Percentiles rank a stretch among this genome's conserved stretches.
These are phyloP conservation scores for Ciconia boyciana DNA, from an alignment of 2,113 vertebrate species.

Conservation along the genomic window DNA sequence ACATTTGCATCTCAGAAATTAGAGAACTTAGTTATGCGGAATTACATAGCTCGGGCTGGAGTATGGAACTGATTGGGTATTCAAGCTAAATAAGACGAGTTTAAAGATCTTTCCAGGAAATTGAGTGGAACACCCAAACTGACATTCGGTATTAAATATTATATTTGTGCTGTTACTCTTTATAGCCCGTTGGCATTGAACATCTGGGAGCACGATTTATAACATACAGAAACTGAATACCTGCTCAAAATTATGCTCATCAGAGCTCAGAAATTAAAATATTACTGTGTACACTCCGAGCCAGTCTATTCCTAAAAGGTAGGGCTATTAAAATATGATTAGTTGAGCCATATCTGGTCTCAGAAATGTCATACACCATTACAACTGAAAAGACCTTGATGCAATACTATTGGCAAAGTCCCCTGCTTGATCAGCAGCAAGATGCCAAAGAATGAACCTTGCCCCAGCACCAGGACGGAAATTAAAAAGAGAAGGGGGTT, in stretches of 20 bases:
- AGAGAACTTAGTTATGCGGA: slow-evolving; percentile 69
- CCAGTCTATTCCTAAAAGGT: slow-evolving; percentile 64
- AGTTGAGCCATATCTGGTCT: slow-evolving; percentile 70
- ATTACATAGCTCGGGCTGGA: slow-evolving; percentile 61
- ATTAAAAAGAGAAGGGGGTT: background rate
- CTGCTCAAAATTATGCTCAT: slow-evolving; percentile 71
- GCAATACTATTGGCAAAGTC: slow-evolving; percentile 41
- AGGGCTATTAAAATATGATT: slow-evolving; percentile 79
- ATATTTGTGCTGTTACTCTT: slow-evolving; percentile 59
- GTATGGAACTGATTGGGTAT: slow-evolving; percentile 71
- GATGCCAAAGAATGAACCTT: background rate
- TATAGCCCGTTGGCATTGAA: slow-evolving; percentile 62
- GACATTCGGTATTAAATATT: slow-evolving; percentile 79
- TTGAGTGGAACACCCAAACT: slow-evolving; percentile 83
- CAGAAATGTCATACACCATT: slow-evolving; percentile 77
- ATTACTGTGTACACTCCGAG: slow-evolving; percentile 50
- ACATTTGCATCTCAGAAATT: slow-evolving; percentile 79
- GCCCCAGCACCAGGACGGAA: background rate
- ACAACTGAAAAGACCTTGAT: slow-evolving; percentile 67
- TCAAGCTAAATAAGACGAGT: slow-evolving; percentile 70
- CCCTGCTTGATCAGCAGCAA: slow-evolving; percentile 54
- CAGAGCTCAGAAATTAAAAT: slow-evolving; percentile 77
- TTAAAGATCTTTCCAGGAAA: slow-evolving; percentile 82
- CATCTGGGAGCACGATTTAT: slow-evolving; percentile 72
- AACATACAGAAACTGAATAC: slow-evolving; percentile 75